Evolutionary conservation across 2,888 invertebrate genomes (phyloP).

Genomic region (Xestia rhomboidea): DNA sequence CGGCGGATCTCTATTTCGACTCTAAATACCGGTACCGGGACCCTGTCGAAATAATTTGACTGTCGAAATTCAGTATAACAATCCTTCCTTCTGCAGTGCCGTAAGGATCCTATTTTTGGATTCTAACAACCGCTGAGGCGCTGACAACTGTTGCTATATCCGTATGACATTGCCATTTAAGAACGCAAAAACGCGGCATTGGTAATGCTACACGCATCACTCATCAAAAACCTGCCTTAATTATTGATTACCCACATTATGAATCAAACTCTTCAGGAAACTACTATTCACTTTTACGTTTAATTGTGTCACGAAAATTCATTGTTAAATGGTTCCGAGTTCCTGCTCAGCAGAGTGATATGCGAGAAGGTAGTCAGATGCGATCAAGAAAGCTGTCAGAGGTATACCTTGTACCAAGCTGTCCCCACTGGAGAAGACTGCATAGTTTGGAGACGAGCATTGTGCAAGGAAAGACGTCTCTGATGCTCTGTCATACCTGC

Average conservation of each 20-base stretch:
- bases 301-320: slow-evolving; percentile 11
- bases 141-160: neutral
- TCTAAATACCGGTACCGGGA: too few relatives aligned
- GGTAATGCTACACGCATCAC: slow-evolving; percentile 9
- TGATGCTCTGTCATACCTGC: neutral
- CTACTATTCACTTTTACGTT: neutral
- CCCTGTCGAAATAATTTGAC: too few relatives aligned
- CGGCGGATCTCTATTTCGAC: too few relatives aligned
- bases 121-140: neutral
- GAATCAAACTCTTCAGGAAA: slow-evolving; percentile 21
- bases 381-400: neutral
- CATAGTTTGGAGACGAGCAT: neutral
- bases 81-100: neutral
- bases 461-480: neutral
- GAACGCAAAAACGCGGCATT: slow-evolving; percentile 2
- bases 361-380: neutral
- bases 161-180: neutral
- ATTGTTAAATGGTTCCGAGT: neutral
- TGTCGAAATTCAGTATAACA: too few relatives aligned
- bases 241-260: slow-evolving; percentile 7
- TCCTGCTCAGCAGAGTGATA: neutral
- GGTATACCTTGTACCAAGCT: neutral
- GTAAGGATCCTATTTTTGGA: neutral
- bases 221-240: slow-evolving; percentile 6
- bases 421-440: neutral